Conservation (phyloP, 2,797 vertebrate species). For the Ispidina picta region DNA sequence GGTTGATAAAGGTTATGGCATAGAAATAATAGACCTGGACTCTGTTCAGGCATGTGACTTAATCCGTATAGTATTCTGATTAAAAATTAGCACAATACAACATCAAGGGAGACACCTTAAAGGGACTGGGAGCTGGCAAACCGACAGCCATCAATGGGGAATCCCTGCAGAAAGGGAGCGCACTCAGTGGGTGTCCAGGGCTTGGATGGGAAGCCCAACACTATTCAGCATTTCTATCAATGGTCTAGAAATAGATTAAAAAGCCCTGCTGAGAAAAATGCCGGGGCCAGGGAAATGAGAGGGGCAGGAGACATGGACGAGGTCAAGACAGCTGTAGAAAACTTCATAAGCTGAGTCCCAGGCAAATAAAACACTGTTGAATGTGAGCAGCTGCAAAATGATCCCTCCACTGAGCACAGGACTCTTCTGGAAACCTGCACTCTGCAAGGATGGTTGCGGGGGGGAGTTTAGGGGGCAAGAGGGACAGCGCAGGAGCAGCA, state of each 20-base stretch:
- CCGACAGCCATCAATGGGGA: conserved; percentile 52
- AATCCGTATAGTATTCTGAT: conserved; percentile 63
- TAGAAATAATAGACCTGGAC: conserved; percentile 61
- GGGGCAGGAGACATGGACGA: conserved; percentile 46
- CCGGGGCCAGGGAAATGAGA: conserved; percentile 25
- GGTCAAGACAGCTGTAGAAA: conserved; percentile 65
- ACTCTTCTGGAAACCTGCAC: background rate
- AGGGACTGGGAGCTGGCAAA: conserved; percentile 56
- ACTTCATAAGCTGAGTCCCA: background rate
- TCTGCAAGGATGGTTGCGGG: rapidly evolving
- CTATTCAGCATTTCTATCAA: conserved; percentile 60
- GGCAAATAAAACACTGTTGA: background rate
- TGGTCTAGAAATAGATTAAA: conserved; percentile 69
- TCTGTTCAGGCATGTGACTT: conserved; percentile 62
- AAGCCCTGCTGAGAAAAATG: conserved; percentile 58
- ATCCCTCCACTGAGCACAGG: background rate
- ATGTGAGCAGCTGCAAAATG: conserved; percentile 9
- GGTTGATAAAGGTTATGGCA: conserved; percentile 63
- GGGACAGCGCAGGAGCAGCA: background rate
- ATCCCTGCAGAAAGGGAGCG: conserved; percentile 47
- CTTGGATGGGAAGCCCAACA: conserved; percentile 37
- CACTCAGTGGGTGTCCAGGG: conserved; percentile 41
- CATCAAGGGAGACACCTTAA: conserved; percentile 64
- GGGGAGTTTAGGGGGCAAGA: background rate
- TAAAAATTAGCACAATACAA: conserved; percentile 65